Evolutionary conservation across 2,888 invertebrate genomes (phyloP).

Genomic region (Chromoteleia sp.): DNA sequence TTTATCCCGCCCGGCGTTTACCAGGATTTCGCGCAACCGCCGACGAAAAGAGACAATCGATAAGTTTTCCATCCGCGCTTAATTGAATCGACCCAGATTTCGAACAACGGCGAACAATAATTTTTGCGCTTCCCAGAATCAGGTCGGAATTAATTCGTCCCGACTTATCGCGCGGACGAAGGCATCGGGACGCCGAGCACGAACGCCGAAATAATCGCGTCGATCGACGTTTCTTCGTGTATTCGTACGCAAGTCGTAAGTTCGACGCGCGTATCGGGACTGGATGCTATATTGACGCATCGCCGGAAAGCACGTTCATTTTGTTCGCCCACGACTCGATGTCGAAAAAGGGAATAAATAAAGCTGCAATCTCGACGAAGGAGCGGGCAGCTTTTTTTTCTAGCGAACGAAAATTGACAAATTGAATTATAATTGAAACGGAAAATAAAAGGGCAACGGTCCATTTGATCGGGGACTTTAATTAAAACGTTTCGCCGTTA

Average conservation of each 20-base stretch:
- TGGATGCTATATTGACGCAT: conserved; percentile 75
- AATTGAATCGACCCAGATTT: conserved; percentile 50
- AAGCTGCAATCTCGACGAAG: not conserved
- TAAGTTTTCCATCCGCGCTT: not conserved
- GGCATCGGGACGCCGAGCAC: conserved; percentile 61
- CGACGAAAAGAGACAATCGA: not conserved
- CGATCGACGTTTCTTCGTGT: conserved; percentile 77
- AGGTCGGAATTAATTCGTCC: conserved; percentile 63
- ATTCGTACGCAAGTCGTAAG: conserved; percentile 73
- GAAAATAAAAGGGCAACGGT: not conserved
- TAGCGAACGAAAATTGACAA: conserved; percentile 26
- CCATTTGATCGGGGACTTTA: conserved; percentile 13
- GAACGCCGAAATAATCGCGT: conserved; percentile 74
- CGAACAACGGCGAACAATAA: conserved; percentile 30
- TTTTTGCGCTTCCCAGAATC: conserved; percentile 53
- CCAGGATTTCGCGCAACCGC: not conserved
- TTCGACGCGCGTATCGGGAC: conserved; percentile 72
- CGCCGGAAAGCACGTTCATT: conserved; percentile 76
- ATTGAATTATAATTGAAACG: conserved; percentile 33
- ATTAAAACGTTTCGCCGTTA: conserved; percentile 21
- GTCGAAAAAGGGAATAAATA: conserved; percentile 20
- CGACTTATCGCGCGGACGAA: conserved; percentile 50
- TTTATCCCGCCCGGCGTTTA: no score
- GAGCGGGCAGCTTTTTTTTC: no score
- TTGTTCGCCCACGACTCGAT: conserved; percentile 11